Conservation (phyloP, 2,797 vertebrate genomes). For the Sitta carolinensis region DNA sequence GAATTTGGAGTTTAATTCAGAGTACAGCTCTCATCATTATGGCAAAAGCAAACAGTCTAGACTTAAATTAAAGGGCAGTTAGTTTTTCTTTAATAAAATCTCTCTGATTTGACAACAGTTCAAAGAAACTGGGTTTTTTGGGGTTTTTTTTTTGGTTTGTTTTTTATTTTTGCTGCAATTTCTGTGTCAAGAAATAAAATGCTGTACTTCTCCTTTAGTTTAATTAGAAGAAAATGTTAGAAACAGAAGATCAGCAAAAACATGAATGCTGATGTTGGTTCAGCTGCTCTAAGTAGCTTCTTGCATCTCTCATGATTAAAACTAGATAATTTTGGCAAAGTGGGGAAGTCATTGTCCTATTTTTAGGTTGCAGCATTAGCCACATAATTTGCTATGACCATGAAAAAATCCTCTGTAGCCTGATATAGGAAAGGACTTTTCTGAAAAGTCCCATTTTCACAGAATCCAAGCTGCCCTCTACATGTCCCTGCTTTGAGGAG, state of each 20-base stretch:
- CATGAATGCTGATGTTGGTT: background rate
- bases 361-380: background rate
- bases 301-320: background rate
- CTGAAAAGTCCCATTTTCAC: background rate
- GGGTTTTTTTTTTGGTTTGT: too few relatives aligned
- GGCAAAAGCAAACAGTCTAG: background rate
- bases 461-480: background rate
- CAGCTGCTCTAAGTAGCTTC: background rate
- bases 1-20: background rate
- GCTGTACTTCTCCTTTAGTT: background rate
- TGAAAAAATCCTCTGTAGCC: background rate
- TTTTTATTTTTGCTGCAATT: background rate
- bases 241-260: background rate
- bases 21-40: background rate
- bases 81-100: background rate
- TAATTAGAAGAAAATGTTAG: background rate
- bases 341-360: background rate
- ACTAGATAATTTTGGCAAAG: background rate
- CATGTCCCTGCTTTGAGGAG: background rate
- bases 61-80: background rate
- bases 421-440: background rate
- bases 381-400: background rate
- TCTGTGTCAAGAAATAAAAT: background rate
- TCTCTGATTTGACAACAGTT: background rate
- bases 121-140: background rate